A percentile compares a stretch with the other conserved stretches of the same genome.
Conservation (phyloP, 2,113 vertebrate species). For the Mesitornis unicolor region DNA sequence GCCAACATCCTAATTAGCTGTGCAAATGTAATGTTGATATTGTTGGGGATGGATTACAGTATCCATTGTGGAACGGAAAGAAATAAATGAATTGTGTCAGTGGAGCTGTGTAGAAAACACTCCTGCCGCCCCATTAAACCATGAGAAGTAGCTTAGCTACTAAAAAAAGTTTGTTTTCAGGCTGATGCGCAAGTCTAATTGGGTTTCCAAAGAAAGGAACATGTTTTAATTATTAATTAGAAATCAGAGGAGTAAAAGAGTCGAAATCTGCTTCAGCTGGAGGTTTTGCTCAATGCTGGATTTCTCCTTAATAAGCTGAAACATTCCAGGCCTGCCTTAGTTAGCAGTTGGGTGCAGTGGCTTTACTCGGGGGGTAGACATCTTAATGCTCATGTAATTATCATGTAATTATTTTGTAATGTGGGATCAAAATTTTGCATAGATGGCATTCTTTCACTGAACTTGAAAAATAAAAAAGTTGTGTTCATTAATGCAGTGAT, state of each 20-base stretch:
- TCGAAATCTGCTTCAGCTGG: conserved; percentile 58
- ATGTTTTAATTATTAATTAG: conserved; percentile 73
- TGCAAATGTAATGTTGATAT: conserved; percentile 60
- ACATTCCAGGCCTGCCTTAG: conserved; percentile 54
- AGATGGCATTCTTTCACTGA: conserved; percentile 46
- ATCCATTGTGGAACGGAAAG: conserved; percentile 36
- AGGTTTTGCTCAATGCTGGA: conserved; percentile 67
- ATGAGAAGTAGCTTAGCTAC: conserved; percentile 54
- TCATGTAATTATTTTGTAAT: conserved; percentile 70
- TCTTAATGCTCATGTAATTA: conserved; percentile 68
- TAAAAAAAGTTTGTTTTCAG: conserved; percentile 69
- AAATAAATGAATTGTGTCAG: conserved; percentile 53
- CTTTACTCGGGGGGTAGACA: conserved; percentile 63
- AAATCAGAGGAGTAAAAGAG: conserved; percentile 62
- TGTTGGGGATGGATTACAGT: conserved; percentile 50
- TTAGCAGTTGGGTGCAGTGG: conserved; percentile 40
- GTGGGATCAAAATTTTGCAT: conserved; percentile 68
- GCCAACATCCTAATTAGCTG: conserved; percentile 62
- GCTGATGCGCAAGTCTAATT: conserved; percentile 55
- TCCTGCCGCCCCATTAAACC: conserved; percentile 52
- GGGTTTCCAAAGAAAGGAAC: conserved; percentile 65
- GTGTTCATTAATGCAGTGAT: conserved; percentile 9
- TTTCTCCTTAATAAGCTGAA: conserved; percentile 69
- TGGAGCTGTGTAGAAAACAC: conserved; percentile 36
- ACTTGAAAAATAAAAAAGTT: conserved; percentile 51